phyloP scores from a whole-genome alignment of 2,113 vertebrate species.

The Falcunculus frontatus region DNA sequence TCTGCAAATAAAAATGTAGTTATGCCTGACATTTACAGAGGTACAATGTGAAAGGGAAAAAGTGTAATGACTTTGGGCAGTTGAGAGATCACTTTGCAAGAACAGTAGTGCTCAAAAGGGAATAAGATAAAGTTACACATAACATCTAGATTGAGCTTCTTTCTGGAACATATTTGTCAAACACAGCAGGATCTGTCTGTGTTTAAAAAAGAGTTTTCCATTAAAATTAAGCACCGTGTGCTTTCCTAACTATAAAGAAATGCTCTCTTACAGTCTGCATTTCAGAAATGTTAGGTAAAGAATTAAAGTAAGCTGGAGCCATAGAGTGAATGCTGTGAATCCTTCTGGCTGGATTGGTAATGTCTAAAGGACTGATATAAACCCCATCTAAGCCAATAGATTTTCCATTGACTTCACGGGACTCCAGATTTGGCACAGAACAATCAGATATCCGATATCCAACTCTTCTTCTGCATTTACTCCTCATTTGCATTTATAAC shows the following conservation, averaged over 20 bases:
- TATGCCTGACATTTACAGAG: constrained; percentile 92
- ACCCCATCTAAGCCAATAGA: not conserved
- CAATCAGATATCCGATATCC: not conserved
- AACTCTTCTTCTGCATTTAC: not conserved
- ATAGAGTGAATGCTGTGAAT: not conserved
- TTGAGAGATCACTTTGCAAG: constrained; percentile 78
- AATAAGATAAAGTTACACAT: constrained; percentile 83
- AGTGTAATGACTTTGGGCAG: constrained; percentile 86
- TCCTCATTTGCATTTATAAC: not conserved
- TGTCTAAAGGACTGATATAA: not conserved
- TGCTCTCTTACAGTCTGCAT: constrained; percentile 10
- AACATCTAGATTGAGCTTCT: constrained; percentile 74
- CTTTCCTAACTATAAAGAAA: constrained; percentile 41
- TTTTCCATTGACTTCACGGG: not conserved
- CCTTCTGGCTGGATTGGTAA: not conserved
- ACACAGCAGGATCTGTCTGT: constrained; percentile 65
- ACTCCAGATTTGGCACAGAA: not conserved
- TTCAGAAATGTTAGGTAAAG: constrained; percentile 26
- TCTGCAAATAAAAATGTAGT: constrained; percentile 93
- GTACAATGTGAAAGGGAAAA: constrained; percentile 81
- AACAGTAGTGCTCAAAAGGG: constrained; percentile 75
- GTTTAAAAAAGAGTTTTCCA: constrained; percentile 63
- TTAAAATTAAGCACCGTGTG: constrained; percentile 67
- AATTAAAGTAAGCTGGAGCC: constrained; percentile 34
- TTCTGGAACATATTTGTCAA: constrained; percentile 77